phyloP scores from a whole-genome alignment of 2,113 vertebrate genomes.

The Pimephales promelas region DNA sequence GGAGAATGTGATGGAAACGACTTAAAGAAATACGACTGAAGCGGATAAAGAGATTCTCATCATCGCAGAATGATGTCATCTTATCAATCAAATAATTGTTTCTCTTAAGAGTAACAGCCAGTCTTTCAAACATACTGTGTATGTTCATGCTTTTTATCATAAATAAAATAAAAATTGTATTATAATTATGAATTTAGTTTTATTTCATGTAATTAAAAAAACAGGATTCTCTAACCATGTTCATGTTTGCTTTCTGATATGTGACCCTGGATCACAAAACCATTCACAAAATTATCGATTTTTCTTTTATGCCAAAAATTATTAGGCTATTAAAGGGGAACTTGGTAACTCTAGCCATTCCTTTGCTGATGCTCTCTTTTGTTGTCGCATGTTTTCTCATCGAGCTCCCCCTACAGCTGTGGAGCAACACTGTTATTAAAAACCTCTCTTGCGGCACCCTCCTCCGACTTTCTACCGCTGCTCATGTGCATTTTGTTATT shows the following conservation, averaged over 20 bases:
- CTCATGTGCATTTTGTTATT: too few species aligned
- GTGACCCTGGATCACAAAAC: neutral
- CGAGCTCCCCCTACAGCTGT: too few species aligned
- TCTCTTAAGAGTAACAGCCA: conserved; percentile 53
- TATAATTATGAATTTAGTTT: conserved; percentile 8
- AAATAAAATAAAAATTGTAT: neutral
- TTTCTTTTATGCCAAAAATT: too few species aligned
- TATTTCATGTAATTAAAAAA: conserved; percentile 17
- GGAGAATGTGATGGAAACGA: conserved; percentile 78
- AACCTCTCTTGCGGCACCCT: too few species aligned
- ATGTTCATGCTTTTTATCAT: conserved; percentile 57
- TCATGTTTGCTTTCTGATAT: neutral
- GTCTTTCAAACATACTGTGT: conserved; percentile 63
- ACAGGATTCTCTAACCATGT: neutral
- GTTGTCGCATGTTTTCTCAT: too few species aligned
- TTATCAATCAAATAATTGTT: neutral
- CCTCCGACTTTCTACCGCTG: too few species aligned
- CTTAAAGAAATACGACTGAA: conserved; percentile 73
- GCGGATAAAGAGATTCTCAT: conserved; percentile 72
- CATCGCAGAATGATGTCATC: conserved; percentile 57
- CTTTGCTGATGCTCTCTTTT: too few species aligned
- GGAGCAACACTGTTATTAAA: too few species aligned
- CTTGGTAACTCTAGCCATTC: too few species aligned
- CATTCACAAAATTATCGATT: too few species aligned
- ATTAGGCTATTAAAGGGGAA: too few species aligned